A percentile compares a stretch with the other conserved stretches of the same genome.
These are phyloP conservation scores for Rhodeus uyekii DNA, from an alignment of 2,797 vertebrate genomes.

Conservation along the genomic window DNA sequence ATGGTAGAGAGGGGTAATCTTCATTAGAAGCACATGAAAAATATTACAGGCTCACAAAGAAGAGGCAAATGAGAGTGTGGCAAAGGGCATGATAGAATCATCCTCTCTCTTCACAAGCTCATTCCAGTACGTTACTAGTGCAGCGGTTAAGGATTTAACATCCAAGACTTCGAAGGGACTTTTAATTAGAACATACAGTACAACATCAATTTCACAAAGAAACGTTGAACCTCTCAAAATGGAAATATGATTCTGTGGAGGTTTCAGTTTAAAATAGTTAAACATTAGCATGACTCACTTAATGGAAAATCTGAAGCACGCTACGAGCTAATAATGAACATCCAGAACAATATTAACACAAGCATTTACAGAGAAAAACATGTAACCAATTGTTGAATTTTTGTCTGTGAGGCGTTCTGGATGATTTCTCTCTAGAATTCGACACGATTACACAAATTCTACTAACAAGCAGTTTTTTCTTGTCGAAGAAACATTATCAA, in stretches of 20 bases:
- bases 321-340: constrained; percentile 37
- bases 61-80: constrained; percentile 50
- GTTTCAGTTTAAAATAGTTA: constrained; percentile 23
- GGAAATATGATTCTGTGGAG: not conserved
- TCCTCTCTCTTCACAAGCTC: constrained; percentile 48
- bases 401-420: constrained; percentile 20
- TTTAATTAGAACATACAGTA: not conserved
- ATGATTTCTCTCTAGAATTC: constrained; percentile 18
- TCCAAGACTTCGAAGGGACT: not conserved
- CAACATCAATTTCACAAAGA: not conserved
- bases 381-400: constrained; percentile 13
- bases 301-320: constrained; percentile 24
- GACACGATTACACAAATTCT: constrained; percentile 10
- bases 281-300: constrained; percentile 33
- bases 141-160: constrained; percentile 23
- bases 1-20: constrained; percentile 60
- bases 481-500: constrained; percentile 19
- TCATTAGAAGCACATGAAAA: constrained; percentile 65
- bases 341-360: constrained; percentile 26
- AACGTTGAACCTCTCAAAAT: not conserved
- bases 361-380: constrained; percentile 36
- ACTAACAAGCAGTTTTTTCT: constrained; percentile 14
- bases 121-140: constrained; percentile 29
- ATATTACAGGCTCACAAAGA: constrained; percentile 57
- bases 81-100: constrained; percentile 51